phyloP scores from a whole-genome alignment of 2,797 vertebrate genomes.

The Taeniopygia guttata region DNA sequence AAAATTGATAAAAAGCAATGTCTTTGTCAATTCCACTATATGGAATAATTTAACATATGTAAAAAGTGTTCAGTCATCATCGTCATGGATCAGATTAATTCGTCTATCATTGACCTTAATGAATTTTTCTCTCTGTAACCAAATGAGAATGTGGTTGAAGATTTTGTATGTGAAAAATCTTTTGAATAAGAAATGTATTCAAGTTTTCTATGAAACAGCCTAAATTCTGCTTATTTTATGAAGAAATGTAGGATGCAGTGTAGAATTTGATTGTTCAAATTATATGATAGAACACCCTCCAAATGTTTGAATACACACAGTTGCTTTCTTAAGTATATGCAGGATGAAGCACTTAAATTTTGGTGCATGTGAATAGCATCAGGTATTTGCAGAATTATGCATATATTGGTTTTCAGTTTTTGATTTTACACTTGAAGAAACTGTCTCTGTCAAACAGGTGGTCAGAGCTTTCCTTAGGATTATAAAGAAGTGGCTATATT shows the following conservation, averaged over 20 bases:
- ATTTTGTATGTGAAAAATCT: neutral
- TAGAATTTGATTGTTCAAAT: neutral
- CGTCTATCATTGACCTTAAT: neutral
- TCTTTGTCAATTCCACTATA: neutral
- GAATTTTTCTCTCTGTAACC: neutral
- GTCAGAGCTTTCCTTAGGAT: neutral
- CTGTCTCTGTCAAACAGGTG: neutral
- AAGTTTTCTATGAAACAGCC: neutral
- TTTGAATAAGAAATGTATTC: neutral
- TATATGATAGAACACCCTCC: neutral
- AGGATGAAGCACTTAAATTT: neutral
- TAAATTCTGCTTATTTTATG: neutral
- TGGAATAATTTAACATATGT: neutral
- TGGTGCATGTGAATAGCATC: neutral
- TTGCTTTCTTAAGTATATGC: neutral
- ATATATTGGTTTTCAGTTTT: neutral
- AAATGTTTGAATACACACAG: neutral
- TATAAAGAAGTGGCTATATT: neutral
- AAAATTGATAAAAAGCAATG: neutral
- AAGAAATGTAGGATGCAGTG: neutral
- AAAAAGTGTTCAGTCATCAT: neutral
- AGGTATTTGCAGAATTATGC: neutral
- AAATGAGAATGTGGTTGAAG: neutral
- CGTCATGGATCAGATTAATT: neutral
- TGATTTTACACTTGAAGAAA: neutral